phyloP scores from a whole-genome alignment of 64 coral and sea anemone genomes.

The Dendronephthya gigantea region DNA sequence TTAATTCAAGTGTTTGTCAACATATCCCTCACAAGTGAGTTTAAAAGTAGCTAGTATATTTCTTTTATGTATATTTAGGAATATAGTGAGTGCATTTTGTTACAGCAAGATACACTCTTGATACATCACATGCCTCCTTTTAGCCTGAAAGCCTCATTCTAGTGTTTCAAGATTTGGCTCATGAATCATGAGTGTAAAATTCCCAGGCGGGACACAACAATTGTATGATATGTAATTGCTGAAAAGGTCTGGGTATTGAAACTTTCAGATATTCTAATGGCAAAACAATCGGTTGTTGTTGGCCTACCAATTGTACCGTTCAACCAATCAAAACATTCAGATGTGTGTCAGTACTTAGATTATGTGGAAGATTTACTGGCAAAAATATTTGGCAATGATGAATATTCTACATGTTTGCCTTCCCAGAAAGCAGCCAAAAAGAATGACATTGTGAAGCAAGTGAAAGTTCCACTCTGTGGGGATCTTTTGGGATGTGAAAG shows the following conservation, averaged over 20 bases:
- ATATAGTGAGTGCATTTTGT: not conserved
- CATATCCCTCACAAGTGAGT: not conserved
- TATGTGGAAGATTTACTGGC: conserved; percentile 36
- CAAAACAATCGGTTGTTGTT: conserved; percentile 42
- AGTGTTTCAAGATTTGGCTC: not conserved
- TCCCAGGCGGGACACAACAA: not conserved
- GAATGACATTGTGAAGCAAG: conserved; percentile 27
- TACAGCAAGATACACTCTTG: not conserved
- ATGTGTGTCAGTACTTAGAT: conserved; percentile 51
- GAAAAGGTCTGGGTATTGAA: too few relatives aligned
- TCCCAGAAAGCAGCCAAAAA: not conserved
- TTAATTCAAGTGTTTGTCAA: not conserved
- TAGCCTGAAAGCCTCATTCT: not conserved
- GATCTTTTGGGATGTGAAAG: conserved; percentile 61
- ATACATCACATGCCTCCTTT: not conserved
- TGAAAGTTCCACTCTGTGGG: conserved; percentile 39
- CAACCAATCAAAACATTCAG: conserved; percentile 50
- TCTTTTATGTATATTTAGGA: not conserved
- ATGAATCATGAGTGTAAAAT: too few relatives aligned
- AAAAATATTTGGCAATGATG: conserved; percentile 6
- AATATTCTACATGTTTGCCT: not conserved
- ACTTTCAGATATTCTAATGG: conserved; percentile 58
- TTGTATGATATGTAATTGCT: not conserved
- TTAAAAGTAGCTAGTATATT: not conserved
- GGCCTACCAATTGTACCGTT: conserved; percentile 44